A percentile compares a stretch with the other conserved stretches of the same genome.
Evolutionary conservation across 2,888 invertebrate genomes (phyloP).

Genomic region (Hartigia nigra): DNA sequence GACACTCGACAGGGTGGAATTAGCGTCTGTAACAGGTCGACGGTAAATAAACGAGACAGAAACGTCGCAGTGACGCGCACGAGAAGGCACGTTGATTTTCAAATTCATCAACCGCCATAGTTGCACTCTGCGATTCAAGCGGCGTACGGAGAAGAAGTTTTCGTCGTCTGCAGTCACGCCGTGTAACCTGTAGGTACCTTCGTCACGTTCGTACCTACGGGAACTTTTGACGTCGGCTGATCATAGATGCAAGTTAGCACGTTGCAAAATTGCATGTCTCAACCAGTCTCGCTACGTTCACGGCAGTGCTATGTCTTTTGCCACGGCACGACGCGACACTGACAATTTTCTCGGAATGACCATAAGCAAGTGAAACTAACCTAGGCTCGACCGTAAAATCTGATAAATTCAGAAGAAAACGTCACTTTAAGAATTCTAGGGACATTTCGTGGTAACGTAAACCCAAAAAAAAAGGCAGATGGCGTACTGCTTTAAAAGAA

Average conservation of each 20-base stretch:
- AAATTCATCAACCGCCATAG: not conserved
- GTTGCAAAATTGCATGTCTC: not conserved
- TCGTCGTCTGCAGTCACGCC: not conserved
- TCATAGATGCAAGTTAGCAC: not conserved
- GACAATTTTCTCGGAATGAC: not conserved
- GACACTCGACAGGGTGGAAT: not conserved
- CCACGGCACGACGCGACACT: not conserved
- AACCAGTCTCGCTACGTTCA: not conserved
- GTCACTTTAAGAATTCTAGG: not conserved
- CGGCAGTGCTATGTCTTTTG: not conserved
- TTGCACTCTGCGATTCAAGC: not conserved
- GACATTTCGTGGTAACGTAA: not conserved
- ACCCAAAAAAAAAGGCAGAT: not conserved
- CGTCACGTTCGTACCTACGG: not conserved
- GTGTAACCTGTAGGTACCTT: not conserved
- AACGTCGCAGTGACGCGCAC: not conserved
- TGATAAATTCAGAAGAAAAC: not conserved
- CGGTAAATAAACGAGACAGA: not conserved
- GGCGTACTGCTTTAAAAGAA: too few relatives aligned
- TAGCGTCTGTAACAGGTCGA: not conserved
- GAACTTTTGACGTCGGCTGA: not conserved
- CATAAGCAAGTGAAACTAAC: not conserved
- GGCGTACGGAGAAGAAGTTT: not conserved
- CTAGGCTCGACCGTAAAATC: not conserved
- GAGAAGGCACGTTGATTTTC: not conserved